Conservation (phyloP, 2,888 invertebrate species). For the Calameuta pallipes region DNA sequence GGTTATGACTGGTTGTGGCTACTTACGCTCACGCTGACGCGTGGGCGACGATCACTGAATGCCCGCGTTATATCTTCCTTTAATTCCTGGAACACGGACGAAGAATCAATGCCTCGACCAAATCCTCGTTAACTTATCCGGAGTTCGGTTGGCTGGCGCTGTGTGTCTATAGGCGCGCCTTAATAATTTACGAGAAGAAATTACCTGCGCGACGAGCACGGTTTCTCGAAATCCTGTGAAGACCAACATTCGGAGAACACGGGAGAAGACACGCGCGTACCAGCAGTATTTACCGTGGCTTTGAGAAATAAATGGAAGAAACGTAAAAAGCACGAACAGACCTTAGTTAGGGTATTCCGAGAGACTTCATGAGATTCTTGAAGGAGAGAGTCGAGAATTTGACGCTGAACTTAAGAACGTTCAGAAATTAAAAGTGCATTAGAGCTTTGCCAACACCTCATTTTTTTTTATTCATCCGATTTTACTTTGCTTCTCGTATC, state of each 20-base stretch:
- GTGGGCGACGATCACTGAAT: background rate
- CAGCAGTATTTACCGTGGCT: background rate
- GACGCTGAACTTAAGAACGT: constrained; percentile 21
- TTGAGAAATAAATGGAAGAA: background rate
- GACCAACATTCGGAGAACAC: background rate
- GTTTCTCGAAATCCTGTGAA: background rate
- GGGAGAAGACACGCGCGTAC: background rate
- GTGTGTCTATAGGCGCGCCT: background rate
- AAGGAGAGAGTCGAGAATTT: background rate
- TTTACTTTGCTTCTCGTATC: background rate
- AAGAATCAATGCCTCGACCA: background rate
- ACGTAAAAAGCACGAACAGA: background rate
- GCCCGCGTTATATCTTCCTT: background rate
- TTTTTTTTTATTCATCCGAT: background rate
- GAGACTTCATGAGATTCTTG: background rate
- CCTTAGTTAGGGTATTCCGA: background rate
- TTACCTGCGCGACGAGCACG: background rate
- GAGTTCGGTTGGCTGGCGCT: background rate
- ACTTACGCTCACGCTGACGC: background rate
- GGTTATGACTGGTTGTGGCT: background rate
- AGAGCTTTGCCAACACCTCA: constrained; percentile 20
- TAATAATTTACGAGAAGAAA: background rate
- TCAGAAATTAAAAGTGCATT: constrained; percentile 43
- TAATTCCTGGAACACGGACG: background rate
- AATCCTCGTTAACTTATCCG: background rate